Percentiles rank a stretch among this genome's conserved stretches.
These are phyloP conservation scores for Brachionus koreanus DNA, from an alignment of 1,140 invertebrate species.

Conservation along the genomic window DNA sequence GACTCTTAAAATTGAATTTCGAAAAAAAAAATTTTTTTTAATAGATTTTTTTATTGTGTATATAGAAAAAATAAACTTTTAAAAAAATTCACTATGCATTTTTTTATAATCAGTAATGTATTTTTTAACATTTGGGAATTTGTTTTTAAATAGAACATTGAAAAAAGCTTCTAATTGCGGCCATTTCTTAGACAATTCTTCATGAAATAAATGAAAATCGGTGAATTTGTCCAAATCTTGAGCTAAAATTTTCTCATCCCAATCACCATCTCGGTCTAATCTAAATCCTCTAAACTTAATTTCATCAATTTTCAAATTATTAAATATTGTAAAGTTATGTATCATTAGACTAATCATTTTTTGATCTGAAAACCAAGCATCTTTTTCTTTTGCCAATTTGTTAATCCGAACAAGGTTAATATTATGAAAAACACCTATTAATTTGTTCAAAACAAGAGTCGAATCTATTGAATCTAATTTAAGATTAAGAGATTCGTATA, in stretches of 20 bases:
- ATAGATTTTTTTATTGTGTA: not conserved
- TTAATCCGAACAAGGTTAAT: not conserved
- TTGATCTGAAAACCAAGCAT: not conserved
- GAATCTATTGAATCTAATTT: not conserved
- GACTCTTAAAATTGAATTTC: not conserved
- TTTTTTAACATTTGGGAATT: not conserved
- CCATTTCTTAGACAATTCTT: not conserved
- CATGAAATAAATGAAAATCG: slow-evolving; percentile 20
- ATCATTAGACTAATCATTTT: slow-evolving; percentile 25
- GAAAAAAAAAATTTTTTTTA: not conserved
- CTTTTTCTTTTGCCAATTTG: not conserved
- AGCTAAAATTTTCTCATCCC: not conserved
- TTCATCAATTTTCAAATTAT: not conserved
- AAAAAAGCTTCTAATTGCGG: not conserved
- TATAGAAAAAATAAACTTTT: slow-evolving; percentile 6
- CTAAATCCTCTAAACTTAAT: not conserved
- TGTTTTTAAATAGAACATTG: not conserved
- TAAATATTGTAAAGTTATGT: not conserved
- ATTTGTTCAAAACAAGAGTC: not conserved
- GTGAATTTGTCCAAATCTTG: not conserved
- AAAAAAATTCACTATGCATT: not conserved
- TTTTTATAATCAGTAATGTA: slow-evolving; percentile 13
- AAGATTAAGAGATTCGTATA: not conserved
- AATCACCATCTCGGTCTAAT: not conserved
- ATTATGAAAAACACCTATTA: not conserved